Evolutionary conservation across 2,888 invertebrate genomes (phyloP).

Genomic region (Scaptomyza caliginosa): DNA sequence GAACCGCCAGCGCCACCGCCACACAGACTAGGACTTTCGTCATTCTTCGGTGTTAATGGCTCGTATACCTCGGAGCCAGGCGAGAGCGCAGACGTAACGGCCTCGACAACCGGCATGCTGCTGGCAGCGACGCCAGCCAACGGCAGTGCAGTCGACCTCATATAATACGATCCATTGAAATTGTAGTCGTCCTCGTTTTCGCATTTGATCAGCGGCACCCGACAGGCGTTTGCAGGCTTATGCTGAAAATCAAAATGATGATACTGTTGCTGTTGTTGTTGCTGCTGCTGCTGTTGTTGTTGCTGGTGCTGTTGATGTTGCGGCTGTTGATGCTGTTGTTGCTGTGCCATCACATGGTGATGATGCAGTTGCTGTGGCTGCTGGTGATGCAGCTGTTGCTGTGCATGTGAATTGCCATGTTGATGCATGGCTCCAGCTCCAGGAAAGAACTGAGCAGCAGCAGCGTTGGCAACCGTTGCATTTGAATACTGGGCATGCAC

Average conservation of each 20-base stretch:
- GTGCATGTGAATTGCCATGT: slow-evolving; percentile 39
- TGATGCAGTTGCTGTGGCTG: slow-evolving; percentile 54
- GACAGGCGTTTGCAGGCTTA: slow-evolving; percentile 51
- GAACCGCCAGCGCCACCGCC: slow-evolving; percentile 36
- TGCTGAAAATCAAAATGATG: slow-evolving; percentile 67
- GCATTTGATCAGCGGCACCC: slow-evolving; percentile 56
- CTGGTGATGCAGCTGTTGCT: slow-evolving; percentile 45
- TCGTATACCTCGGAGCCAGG: slow-evolving; percentile 73
- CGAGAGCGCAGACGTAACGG: slow-evolving; percentile 63
- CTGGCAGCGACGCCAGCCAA: slow-evolving; percentile 46
- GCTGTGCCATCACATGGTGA: slow-evolving; percentile 41
- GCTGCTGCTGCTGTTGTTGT: slow-evolving; percentile 47
- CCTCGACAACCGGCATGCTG: slow-evolving; percentile 40
- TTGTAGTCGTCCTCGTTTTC: slow-evolving; percentile 67
- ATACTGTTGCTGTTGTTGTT: slow-evolving; percentile 49
- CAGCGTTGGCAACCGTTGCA: slow-evolving; percentile 23
- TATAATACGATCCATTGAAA: slow-evolving; percentile 68
- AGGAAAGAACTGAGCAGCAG: slow-evolving; percentile 57
- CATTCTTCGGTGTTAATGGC: slow-evolving; percentile 76
- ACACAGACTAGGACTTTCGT: slow-evolving; percentile 72
- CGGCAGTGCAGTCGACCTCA: slow-evolving; percentile 51
- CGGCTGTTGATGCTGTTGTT: slow-evolving; percentile 42
- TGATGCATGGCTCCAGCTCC: slow-evolving; percentile 31
- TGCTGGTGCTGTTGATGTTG: slow-evolving; percentile 37
- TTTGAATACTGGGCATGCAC: slow-evolving; percentile 47